Evolutionary conservation across 2,888 invertebrate species (phyloP), one percentile per base, ranked within the genome.

Genomic region (Panzeria rudis): DNA sequence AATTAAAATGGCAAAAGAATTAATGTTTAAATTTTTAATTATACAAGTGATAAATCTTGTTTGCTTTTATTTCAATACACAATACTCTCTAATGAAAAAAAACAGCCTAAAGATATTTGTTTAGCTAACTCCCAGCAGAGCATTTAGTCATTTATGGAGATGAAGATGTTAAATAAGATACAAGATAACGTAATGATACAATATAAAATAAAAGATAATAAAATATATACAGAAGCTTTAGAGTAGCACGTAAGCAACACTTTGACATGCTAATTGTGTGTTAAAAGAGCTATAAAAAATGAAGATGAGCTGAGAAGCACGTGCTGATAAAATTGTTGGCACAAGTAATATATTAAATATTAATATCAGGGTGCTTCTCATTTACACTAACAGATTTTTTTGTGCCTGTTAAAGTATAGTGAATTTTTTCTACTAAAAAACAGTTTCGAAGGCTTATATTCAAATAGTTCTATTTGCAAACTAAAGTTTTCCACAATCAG

Each of bases 181-280:
- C n/a, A 35, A 32, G 32, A 50, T 35, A 68, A 52, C 13, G 29
- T 47, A 20, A 20, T 29, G 29, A 29, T 47, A 17, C 38, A 11
- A 9, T 61, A 15, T 15, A 25, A 59, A 59, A 15, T 1, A 15
- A 20, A 29, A 47, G 15, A 9, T 11, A 29, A 47, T 54, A 11
- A 72, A 61, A 35, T 23, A 50, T 47, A 17, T 9, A 17, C 32
- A 59, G 56, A 44, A 61, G 81, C 68, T 54, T 54, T 54, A 20
- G 20, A 35, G 44, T 35, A 20, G 75, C 81, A 82, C 75, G 81
- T 82, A 69, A 62, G 59, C 75, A 62, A 62, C 75, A 62, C 50
- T 69, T 35, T 75, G 75, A 62, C 81, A 41, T 69, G 81, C 15
- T 82, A 76, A 76, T 69, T 76, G 62, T 47, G 17, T 82, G 75